Percentiles rank a stretch among this genome's conserved stretches.
These are phyloP conservation scores for Asarcornis scutulata DNA, from an alignment of 2,113 vertebrate genomes.

Conservation along the genomic window DNA sequence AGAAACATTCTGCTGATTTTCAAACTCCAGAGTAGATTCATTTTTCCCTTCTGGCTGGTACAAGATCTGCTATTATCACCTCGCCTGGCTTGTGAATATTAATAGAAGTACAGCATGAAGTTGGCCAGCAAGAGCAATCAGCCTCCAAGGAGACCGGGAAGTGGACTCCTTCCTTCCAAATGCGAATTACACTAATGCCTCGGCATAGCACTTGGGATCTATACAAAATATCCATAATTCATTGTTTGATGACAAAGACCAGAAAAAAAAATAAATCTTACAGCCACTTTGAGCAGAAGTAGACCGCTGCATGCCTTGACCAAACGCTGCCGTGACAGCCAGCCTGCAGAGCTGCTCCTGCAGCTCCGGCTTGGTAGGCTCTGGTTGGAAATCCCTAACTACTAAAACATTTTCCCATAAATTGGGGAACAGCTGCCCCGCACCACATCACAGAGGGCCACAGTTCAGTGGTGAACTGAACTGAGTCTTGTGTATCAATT, in stretches of 20 bases:
- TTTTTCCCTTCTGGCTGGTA: neutral
- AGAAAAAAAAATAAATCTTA: neutral
- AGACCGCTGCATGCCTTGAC: neutral
- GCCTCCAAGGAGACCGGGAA: neutral
- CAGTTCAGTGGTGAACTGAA: neutral
- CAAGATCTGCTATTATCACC: neutral
- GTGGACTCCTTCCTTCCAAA: neutral
- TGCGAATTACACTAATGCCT: neutral
- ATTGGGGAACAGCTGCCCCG: neutral
- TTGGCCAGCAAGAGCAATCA: neutral
- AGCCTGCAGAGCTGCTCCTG: neutral
- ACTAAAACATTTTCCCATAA: neutral
- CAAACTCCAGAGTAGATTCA: neutral
- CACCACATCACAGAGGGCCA: slow-evolving; percentile 20
- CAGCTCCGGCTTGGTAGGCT: neutral
- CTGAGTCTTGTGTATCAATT: neutral
- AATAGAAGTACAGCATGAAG: neutral
- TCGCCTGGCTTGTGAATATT: neutral
- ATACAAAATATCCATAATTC: neutral
- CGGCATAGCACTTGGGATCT: neutral
- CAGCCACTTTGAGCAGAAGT: neutral
- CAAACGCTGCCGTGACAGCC: neutral
- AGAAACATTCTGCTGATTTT: neutral
- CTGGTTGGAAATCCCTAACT: neutral
- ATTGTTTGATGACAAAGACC: neutral